These are phyloP conservation scores for Menidia beryllina DNA, from an alignment of 2,113 vertebrate species.

Conservation along the genomic window DNA sequence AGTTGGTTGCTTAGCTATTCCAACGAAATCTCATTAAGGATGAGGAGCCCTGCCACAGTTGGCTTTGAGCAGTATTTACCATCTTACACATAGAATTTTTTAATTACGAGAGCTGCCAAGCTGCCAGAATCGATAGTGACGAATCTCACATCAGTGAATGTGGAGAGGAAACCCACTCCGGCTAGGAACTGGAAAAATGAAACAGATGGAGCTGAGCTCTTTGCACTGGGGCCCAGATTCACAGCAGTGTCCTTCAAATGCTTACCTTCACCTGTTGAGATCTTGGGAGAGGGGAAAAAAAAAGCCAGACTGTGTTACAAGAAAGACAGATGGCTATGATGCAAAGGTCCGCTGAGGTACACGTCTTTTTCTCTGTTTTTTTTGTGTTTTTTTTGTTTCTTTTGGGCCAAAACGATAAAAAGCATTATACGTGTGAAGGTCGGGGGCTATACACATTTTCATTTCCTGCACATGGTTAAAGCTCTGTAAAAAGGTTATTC, in stretches of 20 bases:
- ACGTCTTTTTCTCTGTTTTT: no score
- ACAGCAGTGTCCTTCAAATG: constrained; percentile 50
- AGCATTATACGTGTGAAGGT: constrained; percentile 56
- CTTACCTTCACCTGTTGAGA: neutral
- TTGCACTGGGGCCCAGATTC: constrained; percentile 33
- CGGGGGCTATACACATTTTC: constrained; percentile 37
- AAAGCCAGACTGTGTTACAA: constrained; percentile 6
- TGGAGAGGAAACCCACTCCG: constrained; percentile 50
- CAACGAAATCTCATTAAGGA: constrained; percentile 80
- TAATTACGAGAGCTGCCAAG: constrained; percentile 70
- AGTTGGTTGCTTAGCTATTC: constrained; percentile 72
- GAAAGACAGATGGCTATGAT: constrained; percentile 18
- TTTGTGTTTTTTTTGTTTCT: neutral
- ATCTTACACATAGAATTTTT: constrained; percentile 72
- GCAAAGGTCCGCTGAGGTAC: constrained; percentile 37
- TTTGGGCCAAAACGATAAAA: constrained; percentile 23
- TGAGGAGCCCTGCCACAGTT: constrained; percentile 70
- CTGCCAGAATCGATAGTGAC: constrained; percentile 74
- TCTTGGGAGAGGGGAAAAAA: neutral
- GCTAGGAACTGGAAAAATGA: constrained; percentile 41
- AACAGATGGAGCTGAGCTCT: constrained; percentile 53
- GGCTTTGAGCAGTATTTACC: constrained; percentile 73
- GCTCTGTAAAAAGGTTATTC: constrained; percentile 14
- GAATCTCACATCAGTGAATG: constrained; percentile 47
- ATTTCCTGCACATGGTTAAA: constrained; percentile 29